Base-by-base conservation (phyloP, 2,888 invertebrate species). In the Cryptocephalus moraei region DNA sequence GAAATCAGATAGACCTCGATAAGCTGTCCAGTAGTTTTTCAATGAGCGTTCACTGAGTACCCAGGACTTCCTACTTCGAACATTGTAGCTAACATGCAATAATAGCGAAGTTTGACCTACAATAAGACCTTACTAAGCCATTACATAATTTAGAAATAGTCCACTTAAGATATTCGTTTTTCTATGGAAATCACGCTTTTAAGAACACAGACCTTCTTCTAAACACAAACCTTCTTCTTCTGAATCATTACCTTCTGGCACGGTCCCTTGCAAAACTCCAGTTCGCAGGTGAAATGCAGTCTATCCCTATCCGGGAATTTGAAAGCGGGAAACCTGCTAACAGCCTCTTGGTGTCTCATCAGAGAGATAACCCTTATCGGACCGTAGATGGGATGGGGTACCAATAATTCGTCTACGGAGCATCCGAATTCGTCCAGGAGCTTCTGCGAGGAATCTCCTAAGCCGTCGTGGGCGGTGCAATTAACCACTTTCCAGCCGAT, bases 241-340 rank as follows among this genome's bases (percentile, higher is more conserved):
- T n/a, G n/a, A n/a, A 22, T 22, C 6, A 44, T 55, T 40, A 86
- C 82, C 60, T 75, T 69, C 1, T 80, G 80, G 62, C 89, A 89
- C 52, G 72, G 74, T 43, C 81, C 82, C 66, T 81, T 80, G 62
- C 89, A 89, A n/a, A 88, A 69, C 57, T 85, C 82, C 39, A 89
- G 76, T 12, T 80, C 80, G 67, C 89, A 89, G n/a, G 81, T 81
- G 41, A 88, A 71, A 67, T 88, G 88, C 38, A 89, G 69, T 51
- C 84, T 79, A 50, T 85, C 84, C 53, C 86, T 74, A 61, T 87
- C 87, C 4, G 88, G 88, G 68, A 89, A 89, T 62, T 87, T 87
- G 62, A 89, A 89, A 4, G 88, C 89, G 1, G 84, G 80, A 70
- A 89, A 89, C 12, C 80, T 81, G 0, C 86, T 74, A 4, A 67